Evolutionary conservation across 2,888 invertebrate genomes (phyloP).

Genomic region (Machimus atricapillus): DNA sequence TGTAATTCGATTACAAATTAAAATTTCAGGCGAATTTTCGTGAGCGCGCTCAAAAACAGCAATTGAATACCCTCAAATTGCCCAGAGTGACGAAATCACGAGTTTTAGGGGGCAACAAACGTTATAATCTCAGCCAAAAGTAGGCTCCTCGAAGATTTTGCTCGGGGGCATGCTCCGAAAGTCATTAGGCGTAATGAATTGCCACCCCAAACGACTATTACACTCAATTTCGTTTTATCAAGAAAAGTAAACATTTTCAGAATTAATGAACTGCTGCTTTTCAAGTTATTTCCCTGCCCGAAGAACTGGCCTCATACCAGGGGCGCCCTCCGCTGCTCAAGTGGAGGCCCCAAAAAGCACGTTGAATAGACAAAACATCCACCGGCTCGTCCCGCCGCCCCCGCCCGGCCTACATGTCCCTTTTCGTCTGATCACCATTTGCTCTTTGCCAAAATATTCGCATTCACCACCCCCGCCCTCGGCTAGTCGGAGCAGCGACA

Average conservation of each 20-base stretch:
- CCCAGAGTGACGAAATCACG: background rate
- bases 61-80: constrained; percentile 6
- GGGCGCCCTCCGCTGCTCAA: background rate
- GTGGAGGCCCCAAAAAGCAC: background rate
- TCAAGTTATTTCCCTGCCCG: constrained; percentile 35
- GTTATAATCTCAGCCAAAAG: constrained; percentile 11
- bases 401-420: background rate
- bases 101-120: constrained; percentile 6
- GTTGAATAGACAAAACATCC: background rate
- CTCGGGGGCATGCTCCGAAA: constrained; percentile 9
- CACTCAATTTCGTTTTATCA: constrained; percentile 40
- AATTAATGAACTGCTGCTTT: constrained; percentile 40
- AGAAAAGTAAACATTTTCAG: constrained; percentile 40
- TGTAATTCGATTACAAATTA: constrained; percentile 25
- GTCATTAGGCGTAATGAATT: constrained; percentile 40
- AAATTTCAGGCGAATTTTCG: background rate
- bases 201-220: constrained; percentile 40
- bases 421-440: constrained; percentile 31
- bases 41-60: background rate
- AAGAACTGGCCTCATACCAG: background rate
- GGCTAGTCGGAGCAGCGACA: background rate
- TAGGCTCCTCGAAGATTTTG: constrained; percentile 5
- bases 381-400: background rate
- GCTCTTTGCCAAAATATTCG: background rate
- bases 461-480: background rate